Conservation (phyloP, 1,140 invertebrate genomes). For the Heliconius hewitsoni region DNA sequence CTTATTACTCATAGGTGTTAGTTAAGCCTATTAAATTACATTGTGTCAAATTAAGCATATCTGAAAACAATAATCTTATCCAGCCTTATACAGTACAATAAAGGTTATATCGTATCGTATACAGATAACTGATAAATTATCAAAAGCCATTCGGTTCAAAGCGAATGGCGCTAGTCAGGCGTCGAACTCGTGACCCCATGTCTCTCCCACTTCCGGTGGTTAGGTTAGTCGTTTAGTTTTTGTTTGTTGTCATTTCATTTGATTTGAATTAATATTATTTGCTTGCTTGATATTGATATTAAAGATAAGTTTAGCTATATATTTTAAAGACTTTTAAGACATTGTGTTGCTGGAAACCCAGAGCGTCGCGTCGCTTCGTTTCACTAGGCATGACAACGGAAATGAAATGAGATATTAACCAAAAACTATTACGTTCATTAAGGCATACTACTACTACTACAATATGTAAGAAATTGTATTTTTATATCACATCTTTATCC, state of each 20-base stretch:
- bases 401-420: too few relatives aligned
- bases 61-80: conserved; percentile 15
- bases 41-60: conserved; percentile 27
- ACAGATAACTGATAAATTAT: conserved; percentile 25
- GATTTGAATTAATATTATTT: not conserved
- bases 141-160: conserved; percentile 27
- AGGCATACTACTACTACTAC: too few relatives aligned
- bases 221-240: conserved; percentile 16
- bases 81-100: conserved; percentile 17
- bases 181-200: conserved; percentile 54
- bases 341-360: too few relatives aligned
- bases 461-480: too few relatives aligned
- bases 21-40: conserved; percentile 5
- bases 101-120: conserved; percentile 21
- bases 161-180: conserved; percentile 39
- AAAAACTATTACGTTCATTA: too few relatives aligned
- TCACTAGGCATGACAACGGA: too few relatives aligned
- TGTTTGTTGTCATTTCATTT: conserved; percentile 3
- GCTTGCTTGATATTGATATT: too few relatives aligned
- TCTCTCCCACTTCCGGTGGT: conserved; percentile 43
- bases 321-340: too few relatives aligned
- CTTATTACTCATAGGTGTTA: too few relatives aligned
- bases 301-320: too few relatives aligned
- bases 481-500: too few relatives aligned
- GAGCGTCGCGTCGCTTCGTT: too few relatives aligned